Conservation (phyloP, 2,797 vertebrate species). For the Microctenopoma stevenorrisi region DNA sequence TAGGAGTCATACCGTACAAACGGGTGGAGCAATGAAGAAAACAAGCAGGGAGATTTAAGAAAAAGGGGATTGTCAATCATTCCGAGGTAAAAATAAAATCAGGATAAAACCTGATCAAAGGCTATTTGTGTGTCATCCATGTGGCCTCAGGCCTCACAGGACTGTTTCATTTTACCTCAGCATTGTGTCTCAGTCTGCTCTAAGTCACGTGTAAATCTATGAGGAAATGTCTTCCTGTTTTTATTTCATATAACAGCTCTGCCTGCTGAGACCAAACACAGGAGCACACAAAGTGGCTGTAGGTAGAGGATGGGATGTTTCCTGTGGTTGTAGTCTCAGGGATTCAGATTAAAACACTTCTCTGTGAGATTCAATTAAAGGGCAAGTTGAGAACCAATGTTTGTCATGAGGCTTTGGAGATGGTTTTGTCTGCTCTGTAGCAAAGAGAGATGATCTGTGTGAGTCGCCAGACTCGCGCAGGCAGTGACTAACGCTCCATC, state of each 20-base stretch:
- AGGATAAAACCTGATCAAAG: neutral
- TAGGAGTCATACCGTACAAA: slow-evolving; percentile 20
- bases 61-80: neutral
- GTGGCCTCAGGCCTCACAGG: neutral
- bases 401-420: neutral
- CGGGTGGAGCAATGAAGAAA: slow-evolving; percentile 3
- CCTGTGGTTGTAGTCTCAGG: neutral
- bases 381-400: neutral
- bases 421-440: too few species aligned
- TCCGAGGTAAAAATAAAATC: slow-evolving; percentile 9
- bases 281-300: neutral
- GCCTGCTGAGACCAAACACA: too few species aligned
- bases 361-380: slow-evolving; percentile 11
- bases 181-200: too few species aligned
- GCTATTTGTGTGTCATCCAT: neutral
- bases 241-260: too few species aligned
- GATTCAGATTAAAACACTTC: neutral
- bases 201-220: too few species aligned
- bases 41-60: slow-evolving; percentile 5
- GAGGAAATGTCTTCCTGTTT: too few species aligned
- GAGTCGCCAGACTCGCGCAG: too few species aligned
- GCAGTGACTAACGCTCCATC: too few species aligned
- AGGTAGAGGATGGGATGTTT: neutral
- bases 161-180: too few species aligned
- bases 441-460: too few species aligned